phyloP scores from a whole-genome alignment of 2,113 vertebrate species.

The Craseonycteris thonglongyai region DNA sequence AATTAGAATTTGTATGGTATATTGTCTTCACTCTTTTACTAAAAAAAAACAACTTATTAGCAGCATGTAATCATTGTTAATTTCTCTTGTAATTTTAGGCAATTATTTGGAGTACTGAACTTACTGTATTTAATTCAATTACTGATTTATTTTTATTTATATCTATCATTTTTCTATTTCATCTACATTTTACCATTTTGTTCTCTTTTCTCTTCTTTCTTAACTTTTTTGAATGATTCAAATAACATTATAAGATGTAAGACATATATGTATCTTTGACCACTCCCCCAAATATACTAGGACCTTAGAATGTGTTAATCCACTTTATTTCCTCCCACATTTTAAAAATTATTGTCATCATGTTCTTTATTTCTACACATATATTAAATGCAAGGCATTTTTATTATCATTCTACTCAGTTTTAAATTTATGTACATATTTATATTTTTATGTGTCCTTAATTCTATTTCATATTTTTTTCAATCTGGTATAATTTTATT shows the following conservation, averaged over 20 bases:
- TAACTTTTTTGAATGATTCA: neutral
- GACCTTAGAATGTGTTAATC: neutral
- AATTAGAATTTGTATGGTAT: neutral
- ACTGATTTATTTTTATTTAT: neutral
- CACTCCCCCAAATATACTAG: neutral
- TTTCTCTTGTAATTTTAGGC: neutral
- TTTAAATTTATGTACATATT: neutral
- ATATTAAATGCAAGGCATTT: neutral
- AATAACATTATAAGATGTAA: neutral
- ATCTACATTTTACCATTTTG: neutral
- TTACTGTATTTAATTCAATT: neutral
- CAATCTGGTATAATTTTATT: neutral
- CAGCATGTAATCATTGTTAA: neutral
- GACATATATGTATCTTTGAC: neutral
- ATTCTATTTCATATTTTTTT: neutral
- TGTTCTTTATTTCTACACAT: neutral
- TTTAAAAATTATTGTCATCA: neutral
- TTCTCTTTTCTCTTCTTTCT: neutral
- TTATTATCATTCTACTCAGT: neutral
- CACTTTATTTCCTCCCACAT: neutral
- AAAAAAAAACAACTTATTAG: neutral
- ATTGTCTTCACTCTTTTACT: neutral
- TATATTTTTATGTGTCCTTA: no score
- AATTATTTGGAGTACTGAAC: neutral
- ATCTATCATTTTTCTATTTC: neutral